These are phyloP conservation scores for Eolophus roseicapilla DNA, from an alignment of 2,113 vertebrate genomes.

Conservation along the genomic window DNA sequence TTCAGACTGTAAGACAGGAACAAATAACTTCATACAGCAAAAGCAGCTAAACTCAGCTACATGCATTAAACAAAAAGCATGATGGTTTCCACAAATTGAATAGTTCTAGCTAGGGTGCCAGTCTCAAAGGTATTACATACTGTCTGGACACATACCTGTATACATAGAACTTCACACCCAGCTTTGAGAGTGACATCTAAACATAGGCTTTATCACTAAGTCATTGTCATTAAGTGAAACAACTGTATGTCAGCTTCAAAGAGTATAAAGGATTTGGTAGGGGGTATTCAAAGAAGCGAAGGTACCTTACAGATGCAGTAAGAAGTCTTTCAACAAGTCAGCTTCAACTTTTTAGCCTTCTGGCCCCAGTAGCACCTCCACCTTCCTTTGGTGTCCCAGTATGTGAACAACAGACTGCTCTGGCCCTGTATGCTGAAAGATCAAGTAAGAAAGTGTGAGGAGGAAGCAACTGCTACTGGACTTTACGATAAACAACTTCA, in stretches of 20 bases:
- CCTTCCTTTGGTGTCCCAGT: neutral
- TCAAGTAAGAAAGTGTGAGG: neutral
- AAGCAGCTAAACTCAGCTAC: neutral
- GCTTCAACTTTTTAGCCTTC: neutral
- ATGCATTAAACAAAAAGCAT: neutral
- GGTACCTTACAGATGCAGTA: neutral
- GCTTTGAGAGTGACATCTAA: neutral
- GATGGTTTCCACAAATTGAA: neutral
- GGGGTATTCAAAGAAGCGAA: neutral
- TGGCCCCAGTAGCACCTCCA: neutral
- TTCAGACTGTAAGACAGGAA: neutral
- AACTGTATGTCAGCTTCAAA: neutral
- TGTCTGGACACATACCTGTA: neutral
- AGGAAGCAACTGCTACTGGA: neutral
- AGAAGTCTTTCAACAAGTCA: neutral
- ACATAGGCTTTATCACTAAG: neutral
- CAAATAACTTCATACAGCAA: neutral
- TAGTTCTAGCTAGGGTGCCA: neutral
- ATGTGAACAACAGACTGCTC: neutral
- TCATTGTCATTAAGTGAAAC: slow-evolving; percentile 19
- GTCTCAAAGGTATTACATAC: neutral
- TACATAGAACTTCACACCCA: neutral
- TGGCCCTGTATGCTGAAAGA: neutral
- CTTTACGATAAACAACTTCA: neutral
- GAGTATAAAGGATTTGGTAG: neutral